Evolutionary conservation across 2,113 vertebrate species (phyloP).

Genomic region (Xiphophorus maculatus): DNA sequence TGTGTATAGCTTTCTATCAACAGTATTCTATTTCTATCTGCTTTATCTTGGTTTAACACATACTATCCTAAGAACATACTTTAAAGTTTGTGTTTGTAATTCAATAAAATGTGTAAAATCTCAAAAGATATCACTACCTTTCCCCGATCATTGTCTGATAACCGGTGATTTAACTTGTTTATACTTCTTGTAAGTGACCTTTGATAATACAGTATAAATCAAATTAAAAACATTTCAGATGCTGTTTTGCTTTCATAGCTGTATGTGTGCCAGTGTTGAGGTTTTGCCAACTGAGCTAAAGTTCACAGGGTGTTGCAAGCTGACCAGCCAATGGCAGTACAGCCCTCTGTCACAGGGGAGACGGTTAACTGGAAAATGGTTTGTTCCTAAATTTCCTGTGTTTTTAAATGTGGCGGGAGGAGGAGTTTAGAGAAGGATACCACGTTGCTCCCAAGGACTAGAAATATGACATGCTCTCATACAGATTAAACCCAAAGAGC

Average conservation of each 20-base stretch:
- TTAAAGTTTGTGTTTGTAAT: neutral
- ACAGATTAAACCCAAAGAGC: slow-evolving; percentile 20
- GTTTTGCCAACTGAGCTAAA: slow-evolving; percentile 61
- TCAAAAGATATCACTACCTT: neutral
- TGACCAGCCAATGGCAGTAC: slow-evolving; percentile 43
- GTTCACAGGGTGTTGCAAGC: slow-evolving; percentile 50
- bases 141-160: neutral
- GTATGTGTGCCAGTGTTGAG: neutral
- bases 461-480: slow-evolving; percentile 16
- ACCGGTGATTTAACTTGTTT: neutral
- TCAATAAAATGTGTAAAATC: neutral
- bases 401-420: slow-evolving; percentile 32
- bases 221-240: slow-evolving; percentile 1
- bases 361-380: slow-evolving; percentile 31
- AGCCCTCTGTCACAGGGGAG: slow-evolving; percentile 29
- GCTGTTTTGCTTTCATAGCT: neutral
- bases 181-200: neutral
- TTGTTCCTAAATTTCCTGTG: slow-evolving; percentile 1
- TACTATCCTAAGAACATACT: neutral
- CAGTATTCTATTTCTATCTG: neutral
- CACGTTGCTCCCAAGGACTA: slow-evolving; percentile 12
- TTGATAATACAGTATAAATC: neutral
- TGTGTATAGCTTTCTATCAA: neutral
- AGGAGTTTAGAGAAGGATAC: slow-evolving; percentile 24
- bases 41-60: neutral